These are phyloP conservation scores for Hemicentrotus pulcherrimus DNA, from an alignment of 35 echinoderm and acorn worm genomes.

Conservation along the genomic window DNA sequence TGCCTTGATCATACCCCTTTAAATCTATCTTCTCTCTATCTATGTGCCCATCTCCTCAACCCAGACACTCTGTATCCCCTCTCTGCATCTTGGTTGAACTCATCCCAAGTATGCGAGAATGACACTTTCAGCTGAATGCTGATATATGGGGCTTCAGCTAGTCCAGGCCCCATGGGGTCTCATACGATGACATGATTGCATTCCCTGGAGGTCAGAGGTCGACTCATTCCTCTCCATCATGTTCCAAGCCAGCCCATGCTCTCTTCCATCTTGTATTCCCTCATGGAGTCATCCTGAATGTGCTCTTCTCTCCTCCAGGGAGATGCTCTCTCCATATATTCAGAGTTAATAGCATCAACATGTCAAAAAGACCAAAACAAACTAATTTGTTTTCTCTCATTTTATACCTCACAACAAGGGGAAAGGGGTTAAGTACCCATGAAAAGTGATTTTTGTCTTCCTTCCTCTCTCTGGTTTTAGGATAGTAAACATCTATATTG, in stretches of 20 bases:
- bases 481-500: no score
- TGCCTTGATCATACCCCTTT: not conserved
- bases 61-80: not conserved
- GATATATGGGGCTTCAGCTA: not conserved
- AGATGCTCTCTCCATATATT: not conserved
- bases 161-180: not conserved
- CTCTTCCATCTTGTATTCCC: not conserved
- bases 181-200: not conserved
- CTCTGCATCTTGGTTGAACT: not conserved
- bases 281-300: not conserved
- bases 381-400: constrained; percentile 13
- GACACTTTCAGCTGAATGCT: not conserved
- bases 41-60: not conserved
- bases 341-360: not conserved
- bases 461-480: no score
- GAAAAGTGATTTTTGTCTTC: not conserved
- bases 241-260: not conserved
- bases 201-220: not conserved
- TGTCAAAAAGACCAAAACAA: not conserved
- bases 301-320: not conserved
- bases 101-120: not conserved
- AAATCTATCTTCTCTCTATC: not conserved
- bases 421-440: not conserved
- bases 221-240: not conserved
- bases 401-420: not conserved